Conservation (phyloP, 2,888 invertebrate species). For the Noctua janthe region DNA sequence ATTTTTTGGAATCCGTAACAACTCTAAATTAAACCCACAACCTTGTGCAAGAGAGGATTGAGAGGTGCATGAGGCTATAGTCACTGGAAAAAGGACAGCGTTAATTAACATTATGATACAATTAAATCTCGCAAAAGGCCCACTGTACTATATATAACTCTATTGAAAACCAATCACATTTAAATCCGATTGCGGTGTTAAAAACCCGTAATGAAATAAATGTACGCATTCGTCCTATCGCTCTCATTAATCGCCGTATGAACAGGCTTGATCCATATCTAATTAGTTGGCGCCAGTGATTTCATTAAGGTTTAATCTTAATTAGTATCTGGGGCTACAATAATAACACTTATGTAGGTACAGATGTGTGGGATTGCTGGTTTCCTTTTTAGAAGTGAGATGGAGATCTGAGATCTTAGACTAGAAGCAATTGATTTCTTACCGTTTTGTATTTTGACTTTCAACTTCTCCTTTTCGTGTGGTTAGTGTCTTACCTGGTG, state of each 20-base stretch:
- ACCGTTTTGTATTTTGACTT: not conserved
- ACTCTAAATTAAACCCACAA: not conserved
- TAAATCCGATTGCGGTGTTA: constrained; percentile 27
- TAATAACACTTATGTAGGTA: constrained; percentile 34
- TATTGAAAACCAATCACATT: constrained; percentile 42
- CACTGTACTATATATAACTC: not conserved
- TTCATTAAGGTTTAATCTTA: constrained; percentile 63
- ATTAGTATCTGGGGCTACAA: constrained; percentile 48
- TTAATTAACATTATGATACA: not conserved
- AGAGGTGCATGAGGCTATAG: not conserved
- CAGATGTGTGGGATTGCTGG: constrained; percentile 15
- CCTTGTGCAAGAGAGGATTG: not conserved
- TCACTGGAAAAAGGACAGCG: not conserved
- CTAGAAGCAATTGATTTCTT: not conserved
- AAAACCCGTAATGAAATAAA: constrained; percentile 32
- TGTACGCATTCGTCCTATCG: constrained; percentile 51
- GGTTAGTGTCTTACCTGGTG: too few species aligned
- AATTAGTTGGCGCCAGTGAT: constrained; percentile 64
- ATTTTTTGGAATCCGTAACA: too few species aligned
- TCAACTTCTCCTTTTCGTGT: not conserved
- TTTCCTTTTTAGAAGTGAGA: constrained; percentile 14
- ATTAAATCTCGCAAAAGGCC: not conserved
- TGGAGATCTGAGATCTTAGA: not conserved
- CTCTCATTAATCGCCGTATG: constrained; percentile 63
- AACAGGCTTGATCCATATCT: constrained; percentile 64